Evolutionary conservation across 2,113 vertebrate species (phyloP), one percentile per base, ranked within the genome.

Genomic region (Halichoeres trimaculatus): DNA sequence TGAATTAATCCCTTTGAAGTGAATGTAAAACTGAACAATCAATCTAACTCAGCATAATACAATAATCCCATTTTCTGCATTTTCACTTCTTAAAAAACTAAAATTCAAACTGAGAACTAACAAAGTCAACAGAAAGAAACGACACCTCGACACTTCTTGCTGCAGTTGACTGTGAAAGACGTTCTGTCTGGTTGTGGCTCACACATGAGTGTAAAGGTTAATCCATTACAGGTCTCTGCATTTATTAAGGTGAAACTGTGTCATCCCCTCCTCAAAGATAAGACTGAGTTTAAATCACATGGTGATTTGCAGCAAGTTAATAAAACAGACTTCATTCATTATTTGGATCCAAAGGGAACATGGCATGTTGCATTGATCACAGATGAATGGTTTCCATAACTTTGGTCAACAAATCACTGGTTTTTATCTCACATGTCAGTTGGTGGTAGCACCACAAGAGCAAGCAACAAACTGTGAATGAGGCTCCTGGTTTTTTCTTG

Each of bases 341-440:
- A 6, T 12, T 45, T 45, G 43, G 14, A 19, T 16, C 17, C 16
- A 1, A 45, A 8, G 1, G 17, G 43, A 45, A 17, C 43, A 45
- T 17, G 43, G 17, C 43, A 19, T 45, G 43, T 45, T 19, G 14
- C 14, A 45, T 4, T 19, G 43, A 19, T 45, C 14, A 45, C 3
- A 17, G 17, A 45, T 45, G 43, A 45, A 8, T 45, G 16, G 43
- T 45, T 69, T 52, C 52, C 81, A 69, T 56, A 63, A 81, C 76
- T 72, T 80, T 65, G 34, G 59, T 51, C 30, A 5, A 22, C 62
- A 70, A 30, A 74, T 70, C 26, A 52, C 11, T 35, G 12, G 68
- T 81, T 76, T 78, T 23, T 68, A n/a, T 66, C 83, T 85, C 72
- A 48, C 55, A 41, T 79, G 78, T 83, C 79, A 76, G 74, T 63